Conservation (phyloP, 2,113 vertebrate species). For the Bambusicola thoracicus region DNA sequence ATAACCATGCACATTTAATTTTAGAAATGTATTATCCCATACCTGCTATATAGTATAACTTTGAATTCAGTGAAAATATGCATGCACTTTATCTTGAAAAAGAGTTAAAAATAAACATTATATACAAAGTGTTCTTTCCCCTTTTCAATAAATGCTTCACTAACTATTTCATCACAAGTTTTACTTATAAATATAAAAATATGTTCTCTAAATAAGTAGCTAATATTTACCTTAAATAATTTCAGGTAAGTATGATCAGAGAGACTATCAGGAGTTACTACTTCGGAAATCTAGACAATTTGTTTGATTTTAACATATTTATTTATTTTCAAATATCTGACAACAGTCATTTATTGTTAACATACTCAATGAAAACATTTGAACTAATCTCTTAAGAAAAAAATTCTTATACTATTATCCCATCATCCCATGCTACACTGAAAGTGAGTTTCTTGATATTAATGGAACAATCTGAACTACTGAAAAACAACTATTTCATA, state of each 20-base stretch:
- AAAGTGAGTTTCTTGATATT: not conserved
- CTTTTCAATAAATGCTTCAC: not conserved
- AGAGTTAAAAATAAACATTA: not conserved
- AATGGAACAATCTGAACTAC: not conserved
- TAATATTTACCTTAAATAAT: not conserved
- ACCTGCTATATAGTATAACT: not conserved
- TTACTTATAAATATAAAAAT: not conserved
- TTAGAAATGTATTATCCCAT: not conserved
- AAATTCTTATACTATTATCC: not conserved
- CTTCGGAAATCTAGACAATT: constrained; percentile 17
- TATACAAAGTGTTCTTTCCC: not conserved
- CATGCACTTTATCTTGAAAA: not conserved
- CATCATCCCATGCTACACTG: not conserved
- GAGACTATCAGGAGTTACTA: not conserved
- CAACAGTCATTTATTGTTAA: not conserved
- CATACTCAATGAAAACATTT: not conserved
- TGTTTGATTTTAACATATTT: not conserved
- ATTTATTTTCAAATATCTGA: not conserved
- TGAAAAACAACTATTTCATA: not conserved
- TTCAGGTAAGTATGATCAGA: not conserved
- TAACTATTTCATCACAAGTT: not conserved
- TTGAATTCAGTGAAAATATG: not conserved
- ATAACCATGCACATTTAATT: not conserved
- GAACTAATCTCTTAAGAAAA: not conserved
- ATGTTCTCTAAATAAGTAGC: not conserved